phyloP scores from a whole-genome alignment of 1,140 invertebrate species.

The Atta texana region DNA sequence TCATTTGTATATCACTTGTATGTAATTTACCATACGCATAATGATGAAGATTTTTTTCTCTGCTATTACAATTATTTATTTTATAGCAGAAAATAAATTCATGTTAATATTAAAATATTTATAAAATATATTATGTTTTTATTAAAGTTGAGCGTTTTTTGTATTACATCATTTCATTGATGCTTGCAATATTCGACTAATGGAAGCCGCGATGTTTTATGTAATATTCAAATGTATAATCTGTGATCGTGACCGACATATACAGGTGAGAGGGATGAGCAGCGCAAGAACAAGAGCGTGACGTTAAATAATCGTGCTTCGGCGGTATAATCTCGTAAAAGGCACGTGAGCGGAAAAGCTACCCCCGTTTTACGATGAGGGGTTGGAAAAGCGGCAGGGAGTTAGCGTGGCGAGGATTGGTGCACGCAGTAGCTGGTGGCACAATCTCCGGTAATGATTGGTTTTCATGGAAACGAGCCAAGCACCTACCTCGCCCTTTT shows the following conservation, averaged over 20 bases:
- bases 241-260: not conserved
- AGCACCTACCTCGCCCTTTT: constrained; percentile 69
- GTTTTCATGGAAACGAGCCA: constrained; percentile 73
- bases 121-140: not conserved
- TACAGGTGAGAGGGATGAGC: constrained; percentile 10
- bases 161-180: not conserved
- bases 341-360: constrained; percentile 58
- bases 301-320: constrained; percentile 58
- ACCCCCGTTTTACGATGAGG: not conserved
- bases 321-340: constrained; percentile 52
- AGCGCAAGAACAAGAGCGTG: constrained; percentile 31
- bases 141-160: not conserved
- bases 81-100: not conserved
- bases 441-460: constrained; percentile 78
- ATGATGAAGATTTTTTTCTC: not conserved
- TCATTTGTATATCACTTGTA: no score
- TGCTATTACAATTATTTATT: not conserved
- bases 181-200: not conserved
- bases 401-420: not conserved
- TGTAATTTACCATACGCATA: not conserved
- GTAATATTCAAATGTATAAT: constrained; percentile 23
- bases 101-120: not conserved
- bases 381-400: constrained; percentile 24
- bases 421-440: constrained; percentile 54
- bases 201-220: not conserved